phyloP scores from a whole-genome alignment of 1,140 invertebrate species.

The Brachionus manjavacas region DNA sequence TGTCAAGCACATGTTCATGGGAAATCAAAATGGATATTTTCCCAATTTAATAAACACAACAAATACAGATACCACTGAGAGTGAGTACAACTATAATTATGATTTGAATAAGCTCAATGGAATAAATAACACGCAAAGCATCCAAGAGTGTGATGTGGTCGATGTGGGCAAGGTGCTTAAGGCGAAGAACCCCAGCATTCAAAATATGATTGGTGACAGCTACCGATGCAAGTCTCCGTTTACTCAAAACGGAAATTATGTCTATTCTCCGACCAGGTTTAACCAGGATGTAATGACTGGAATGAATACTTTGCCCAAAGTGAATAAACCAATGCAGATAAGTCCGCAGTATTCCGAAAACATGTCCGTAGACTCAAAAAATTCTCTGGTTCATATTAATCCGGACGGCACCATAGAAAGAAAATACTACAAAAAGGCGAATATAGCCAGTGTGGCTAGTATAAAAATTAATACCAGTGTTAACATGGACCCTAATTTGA shows the following conservation, averaged over 20 bases:
- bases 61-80: conserved; percentile 9
- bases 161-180: conserved; percentile 8
- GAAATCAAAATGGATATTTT: conserved; percentile 3
- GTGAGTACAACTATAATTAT: conserved; percentile 25
- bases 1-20: conserved; percentile 9
- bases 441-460: background rate
- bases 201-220: background rate
- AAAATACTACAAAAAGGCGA: conserved; percentile 9
- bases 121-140: conserved; percentile 13
- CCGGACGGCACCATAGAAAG: background rate
- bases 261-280: background rate
- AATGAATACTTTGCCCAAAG: background rate
- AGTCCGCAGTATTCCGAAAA: conserved; percentile 21
- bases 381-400: background rate
- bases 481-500: background rate
- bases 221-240: background rate
- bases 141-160: conserved; percentile 24
- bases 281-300: background rate
- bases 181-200: background rate
- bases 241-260: background rate
- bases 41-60: background rate
- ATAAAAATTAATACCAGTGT: conserved; percentile 4
- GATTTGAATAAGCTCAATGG: conserved; percentile 6
- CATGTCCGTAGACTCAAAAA: background rate
- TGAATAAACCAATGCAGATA: background rate